These are phyloP conservation scores for Amazona vittata DNA, from an alignment of 2,113 vertebrate species.

Conservation along the genomic window DNA sequence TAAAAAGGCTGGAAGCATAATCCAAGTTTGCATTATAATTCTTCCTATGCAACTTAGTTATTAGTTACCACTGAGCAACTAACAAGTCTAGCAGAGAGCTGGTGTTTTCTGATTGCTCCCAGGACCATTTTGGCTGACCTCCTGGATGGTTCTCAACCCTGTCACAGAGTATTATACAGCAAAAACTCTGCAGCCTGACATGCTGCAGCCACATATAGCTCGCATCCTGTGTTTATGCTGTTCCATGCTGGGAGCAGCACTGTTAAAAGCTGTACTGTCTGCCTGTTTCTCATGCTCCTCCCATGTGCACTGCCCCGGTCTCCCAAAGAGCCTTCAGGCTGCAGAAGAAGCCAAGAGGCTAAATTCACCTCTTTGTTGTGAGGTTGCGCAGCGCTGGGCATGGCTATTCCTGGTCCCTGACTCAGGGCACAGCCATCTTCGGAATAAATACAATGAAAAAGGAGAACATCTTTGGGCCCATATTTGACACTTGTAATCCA, in stretches of 20 bases:
- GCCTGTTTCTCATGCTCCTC: not conserved
- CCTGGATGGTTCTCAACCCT: not conserved
- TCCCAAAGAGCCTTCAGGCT: not conserved
- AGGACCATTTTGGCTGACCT: not conserved
- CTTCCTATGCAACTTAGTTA: not conserved
- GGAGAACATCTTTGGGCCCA: not conserved
- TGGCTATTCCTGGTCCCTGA: conserved; percentile 13
- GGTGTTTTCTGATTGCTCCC: not conserved
- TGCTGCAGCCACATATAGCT: not conserved
- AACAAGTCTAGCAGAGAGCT: not conserved
- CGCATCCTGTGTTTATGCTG: not conserved
- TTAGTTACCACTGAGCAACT: not conserved
- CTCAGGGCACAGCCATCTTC: conserved; percentile 10
- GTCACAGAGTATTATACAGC: accelerated
- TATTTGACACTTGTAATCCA: conserved; percentile 34
- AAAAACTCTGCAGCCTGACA: not conserved
- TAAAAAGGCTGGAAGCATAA: not conserved
- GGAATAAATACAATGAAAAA: conserved; percentile 28
- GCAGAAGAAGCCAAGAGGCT: not conserved
- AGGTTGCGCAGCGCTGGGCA: accelerated
- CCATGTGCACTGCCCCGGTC: accelerated
- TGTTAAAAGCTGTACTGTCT: accelerated
- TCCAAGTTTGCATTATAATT: not conserved
- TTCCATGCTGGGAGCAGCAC: not conserved
- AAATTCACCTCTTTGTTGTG: not conserved